phyloP scores from a whole-genome alignment of 2,113 vertebrate genomes.

The Nibea coibor region DNA sequence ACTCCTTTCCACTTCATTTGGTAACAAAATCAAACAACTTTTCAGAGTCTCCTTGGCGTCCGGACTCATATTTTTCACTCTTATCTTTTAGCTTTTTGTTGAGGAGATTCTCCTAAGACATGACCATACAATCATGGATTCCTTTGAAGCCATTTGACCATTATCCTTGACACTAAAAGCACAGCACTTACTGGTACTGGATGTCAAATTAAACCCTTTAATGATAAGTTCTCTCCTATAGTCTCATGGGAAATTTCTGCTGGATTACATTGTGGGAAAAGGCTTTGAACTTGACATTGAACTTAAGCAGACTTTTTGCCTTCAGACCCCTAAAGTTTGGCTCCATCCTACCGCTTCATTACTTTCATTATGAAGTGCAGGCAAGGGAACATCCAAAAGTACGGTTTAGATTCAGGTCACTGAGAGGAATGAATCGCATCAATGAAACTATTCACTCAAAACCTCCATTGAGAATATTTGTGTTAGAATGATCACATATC shows the following conservation, averaged over 20 bases:
- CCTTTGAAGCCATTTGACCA: constrained; percentile 82
- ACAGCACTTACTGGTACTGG: constrained; percentile 80
- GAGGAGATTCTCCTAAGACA: constrained; percentile 71
- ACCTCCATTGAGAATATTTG: constrained; percentile 25
- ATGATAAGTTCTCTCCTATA: constrained; percentile 80
- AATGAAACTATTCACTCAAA: constrained; percentile 19
- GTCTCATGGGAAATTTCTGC: constrained; percentile 82
- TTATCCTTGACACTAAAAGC: constrained; percentile 83
- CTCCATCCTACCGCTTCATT: constrained; percentile 45
- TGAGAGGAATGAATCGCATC: constrained; percentile 24
- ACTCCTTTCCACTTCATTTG: constrained; percentile 38
- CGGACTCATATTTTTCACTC: constrained; percentile 63
- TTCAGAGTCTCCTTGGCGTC: constrained; percentile 40
- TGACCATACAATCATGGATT: constrained; percentile 60
- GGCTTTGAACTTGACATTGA: constrained; percentile 86
- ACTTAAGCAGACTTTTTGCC: constrained; percentile 82
- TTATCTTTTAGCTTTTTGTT: constrained; percentile 66
- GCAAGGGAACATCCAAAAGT: constrained; percentile 36
- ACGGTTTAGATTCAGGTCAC: constrained; percentile 45
- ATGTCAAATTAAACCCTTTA: constrained; percentile 85
- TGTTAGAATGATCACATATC: background rate
- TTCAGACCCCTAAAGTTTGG: constrained; percentile 71
- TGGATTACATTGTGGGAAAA: constrained; percentile 83
- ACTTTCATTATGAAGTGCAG: constrained; percentile 34
- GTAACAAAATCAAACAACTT: constrained; percentile 44